Evolutionary conservation across 2,113 vertebrate genomes (phyloP).

Genomic region (Emydocephalus ijimae): DNA sequence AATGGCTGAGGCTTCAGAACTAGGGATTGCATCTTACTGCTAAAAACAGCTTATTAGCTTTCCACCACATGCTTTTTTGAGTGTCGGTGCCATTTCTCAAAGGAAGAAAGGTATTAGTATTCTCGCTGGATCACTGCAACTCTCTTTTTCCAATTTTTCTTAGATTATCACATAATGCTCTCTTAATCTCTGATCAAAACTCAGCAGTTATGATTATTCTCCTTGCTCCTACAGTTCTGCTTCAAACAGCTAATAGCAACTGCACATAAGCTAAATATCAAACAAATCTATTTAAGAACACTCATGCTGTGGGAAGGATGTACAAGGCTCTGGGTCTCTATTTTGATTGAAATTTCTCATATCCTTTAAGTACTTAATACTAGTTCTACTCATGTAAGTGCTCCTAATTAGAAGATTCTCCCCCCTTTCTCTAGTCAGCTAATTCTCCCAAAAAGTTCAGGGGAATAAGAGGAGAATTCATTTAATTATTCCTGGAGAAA

Average conservation of each 20-base stretch:
- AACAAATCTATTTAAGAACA: conserved; percentile 14
- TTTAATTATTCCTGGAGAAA: conserved; percentile 25
- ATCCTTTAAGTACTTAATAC: neutral
- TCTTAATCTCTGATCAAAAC: neutral
- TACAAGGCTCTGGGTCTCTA: neutral
- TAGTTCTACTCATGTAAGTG: neutral
- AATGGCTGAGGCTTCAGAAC: neutral
- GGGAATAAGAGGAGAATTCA: conserved; percentile 20
- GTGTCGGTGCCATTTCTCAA: neutral
- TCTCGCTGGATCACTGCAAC: neutral
- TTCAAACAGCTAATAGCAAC: neutral
- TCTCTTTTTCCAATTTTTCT: neutral
- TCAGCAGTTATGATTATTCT: neutral
- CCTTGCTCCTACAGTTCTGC: neutral
- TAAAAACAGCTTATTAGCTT: neutral
- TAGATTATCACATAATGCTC: conserved; percentile 8
- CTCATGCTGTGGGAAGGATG: neutral
- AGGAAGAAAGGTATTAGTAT: neutral
- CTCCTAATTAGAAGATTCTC: conserved; percentile 13
- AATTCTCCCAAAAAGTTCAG: conserved; percentile 20
- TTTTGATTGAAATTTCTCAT: conserved; percentile 11
- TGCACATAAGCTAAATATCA: conserved; percentile 2
- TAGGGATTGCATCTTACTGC: neutral
- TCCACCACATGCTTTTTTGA: neutral
- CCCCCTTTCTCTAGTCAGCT: neutral